phyloP scores from a whole-genome alignment of 2,113 vertebrate species.

The Ceyx margarethae region DNA sequence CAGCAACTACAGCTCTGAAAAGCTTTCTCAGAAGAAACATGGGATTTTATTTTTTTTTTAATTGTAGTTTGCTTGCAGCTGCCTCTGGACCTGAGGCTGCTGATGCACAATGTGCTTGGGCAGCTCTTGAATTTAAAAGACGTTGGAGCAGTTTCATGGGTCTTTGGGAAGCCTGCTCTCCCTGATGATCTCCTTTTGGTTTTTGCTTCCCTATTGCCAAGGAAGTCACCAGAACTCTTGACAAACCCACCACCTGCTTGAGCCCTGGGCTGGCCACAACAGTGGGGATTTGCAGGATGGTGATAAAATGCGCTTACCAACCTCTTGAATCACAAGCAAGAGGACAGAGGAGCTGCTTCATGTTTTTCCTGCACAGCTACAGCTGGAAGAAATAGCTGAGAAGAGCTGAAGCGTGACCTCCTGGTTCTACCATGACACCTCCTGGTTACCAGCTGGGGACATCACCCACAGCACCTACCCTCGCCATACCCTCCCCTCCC shows the following conservation, averaged over 20 bases:
- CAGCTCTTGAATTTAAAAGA: not conserved
- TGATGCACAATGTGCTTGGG: not conserved
- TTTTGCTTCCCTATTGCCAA: not conserved
- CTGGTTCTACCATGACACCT: not conserved
- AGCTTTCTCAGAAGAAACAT: not conserved
- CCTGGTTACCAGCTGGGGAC: rapidly evolving
- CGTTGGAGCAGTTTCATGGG: not conserved
- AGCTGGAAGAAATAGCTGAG: not conserved
- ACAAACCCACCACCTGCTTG: not conserved
- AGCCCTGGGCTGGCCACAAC: not conserved
- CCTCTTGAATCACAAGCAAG: not conserved
- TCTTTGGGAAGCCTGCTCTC: not conserved
- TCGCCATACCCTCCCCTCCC: rapidly evolving
- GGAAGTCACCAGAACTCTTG: rapidly evolving
- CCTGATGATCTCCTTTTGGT: not conserved
- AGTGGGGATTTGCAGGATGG: rapidly evolving
- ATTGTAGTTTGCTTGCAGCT: not conserved
- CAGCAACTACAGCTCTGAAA: not conserved
- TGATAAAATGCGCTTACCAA: not conserved
- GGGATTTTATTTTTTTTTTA: not conserved
- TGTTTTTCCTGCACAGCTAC: not conserved
- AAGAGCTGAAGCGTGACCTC: not conserved
- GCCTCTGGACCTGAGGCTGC: not conserved
- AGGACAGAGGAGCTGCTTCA: not conserved
- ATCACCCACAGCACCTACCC: not conserved